These are phyloP conservation scores for Syrrhaptes paradoxus DNA, from an alignment of 2,113 vertebrate genomes.

Conservation along the genomic window DNA sequence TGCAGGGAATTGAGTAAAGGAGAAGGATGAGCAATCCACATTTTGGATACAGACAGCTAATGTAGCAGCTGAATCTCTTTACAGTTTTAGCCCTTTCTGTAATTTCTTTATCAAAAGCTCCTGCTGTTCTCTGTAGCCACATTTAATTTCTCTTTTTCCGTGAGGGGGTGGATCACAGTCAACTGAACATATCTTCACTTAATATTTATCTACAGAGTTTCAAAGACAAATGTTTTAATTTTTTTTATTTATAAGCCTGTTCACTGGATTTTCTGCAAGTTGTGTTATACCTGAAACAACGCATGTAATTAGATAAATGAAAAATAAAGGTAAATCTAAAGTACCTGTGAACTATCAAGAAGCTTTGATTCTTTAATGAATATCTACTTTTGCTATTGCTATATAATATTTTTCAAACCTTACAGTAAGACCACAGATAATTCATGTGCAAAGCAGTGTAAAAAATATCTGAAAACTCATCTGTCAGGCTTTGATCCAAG, in stretches of 20 bases:
- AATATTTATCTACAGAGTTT: background rate
- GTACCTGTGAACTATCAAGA: background rate
- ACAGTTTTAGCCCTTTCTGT: background rate
- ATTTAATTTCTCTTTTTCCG: background rate
- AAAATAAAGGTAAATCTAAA: background rate
- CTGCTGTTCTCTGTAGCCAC: background rate
- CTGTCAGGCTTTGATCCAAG: background rate
- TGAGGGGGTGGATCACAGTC: background rate
- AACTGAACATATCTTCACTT: background rate
- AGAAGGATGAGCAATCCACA: background rate
- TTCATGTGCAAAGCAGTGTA: background rate
- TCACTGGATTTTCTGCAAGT: background rate
- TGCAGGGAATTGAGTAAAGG: background rate
- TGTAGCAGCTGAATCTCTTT: background rate
- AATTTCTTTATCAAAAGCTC: background rate
- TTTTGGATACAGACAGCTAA: background rate
- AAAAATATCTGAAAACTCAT: background rate
- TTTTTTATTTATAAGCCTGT: background rate
- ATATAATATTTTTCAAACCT: background rate
- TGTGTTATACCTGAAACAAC: background rate
- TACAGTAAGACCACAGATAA: background rate
- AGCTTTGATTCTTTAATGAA: background rate
- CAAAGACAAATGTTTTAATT: background rate
- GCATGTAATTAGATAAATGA: background rate
- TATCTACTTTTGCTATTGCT: background rate